Base-by-base conservation (phyloP, 2,888 invertebrate species). In the Parnassius apollo region DNA sequence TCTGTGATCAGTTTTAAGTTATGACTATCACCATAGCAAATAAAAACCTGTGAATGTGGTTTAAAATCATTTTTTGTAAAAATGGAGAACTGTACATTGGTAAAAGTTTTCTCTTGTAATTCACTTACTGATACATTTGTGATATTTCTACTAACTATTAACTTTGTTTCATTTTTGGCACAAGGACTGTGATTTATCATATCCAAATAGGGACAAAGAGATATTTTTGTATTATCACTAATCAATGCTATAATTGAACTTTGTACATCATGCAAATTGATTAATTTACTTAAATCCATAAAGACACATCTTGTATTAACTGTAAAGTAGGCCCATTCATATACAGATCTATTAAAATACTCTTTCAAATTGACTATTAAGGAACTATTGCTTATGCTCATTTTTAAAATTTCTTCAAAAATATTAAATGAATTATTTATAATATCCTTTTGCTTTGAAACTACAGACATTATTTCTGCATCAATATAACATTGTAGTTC, bases 251-350 rank as follows among this genome's bases (percentile, higher is more conserved):
- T 76, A 35, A 89, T 74, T 22, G 88, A 76, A 65, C 81, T 78
- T 44, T 92, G 75, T 57, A 90, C 80, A 59, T 92, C 85, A 65
- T 84, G 77, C 49, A 93, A 75, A 73, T 91, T 83, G 53, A 91
- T 73, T 12, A 91, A 68, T 70, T 88, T 88, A 9, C 85, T 80
- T 67, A 91, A 77, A 75, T 95, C 93, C 72, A 96, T 91, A 81
- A 95, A 97, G 18, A 98, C 95, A 76, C 96, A 95, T 77, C 98
- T 93, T 7, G 97, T 96, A 82, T 98, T 97, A 0, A 98, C 96
- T 71, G 95, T 94, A 77, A 95, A 95, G 89, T 96, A 97, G 11
- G 96, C 95, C 96, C 96, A 97, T 73, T 93, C 93, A 82, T 94
- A 97, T 54, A 85, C 77, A 45, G 91, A 80, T 63, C 93, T 83